phyloP scores from a whole-genome alignment of 2,797 vertebrate genomes.

The Sternarchorhynchus goeldii region DNA sequence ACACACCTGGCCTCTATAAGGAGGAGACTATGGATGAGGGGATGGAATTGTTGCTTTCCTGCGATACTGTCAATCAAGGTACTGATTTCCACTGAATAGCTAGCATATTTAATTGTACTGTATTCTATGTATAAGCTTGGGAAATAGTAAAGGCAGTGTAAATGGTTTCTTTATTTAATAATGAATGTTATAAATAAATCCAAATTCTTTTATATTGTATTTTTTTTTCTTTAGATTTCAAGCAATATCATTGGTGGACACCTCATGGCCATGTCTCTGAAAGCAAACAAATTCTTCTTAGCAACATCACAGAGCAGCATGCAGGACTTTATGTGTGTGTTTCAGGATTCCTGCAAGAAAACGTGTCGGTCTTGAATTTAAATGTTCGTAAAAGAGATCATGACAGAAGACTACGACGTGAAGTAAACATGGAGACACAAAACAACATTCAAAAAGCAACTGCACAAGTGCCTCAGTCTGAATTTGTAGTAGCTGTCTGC shows the following conservation, averaged over 20 bases:
- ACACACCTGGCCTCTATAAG: constrained; percentile 57
- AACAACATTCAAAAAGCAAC: constrained; percentile 17
- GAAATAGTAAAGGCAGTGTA: too few species aligned
- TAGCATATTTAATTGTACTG: too few species aligned
- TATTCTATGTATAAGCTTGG: too few species aligned
- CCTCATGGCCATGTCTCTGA: constrained; percentile 70
- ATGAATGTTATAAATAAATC: not conserved
- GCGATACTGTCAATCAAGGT: constrained; percentile 66
- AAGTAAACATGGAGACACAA: constrained; percentile 30
- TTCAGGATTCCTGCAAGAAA: constrained; percentile 58
- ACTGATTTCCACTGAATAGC: constrained; percentile 32
- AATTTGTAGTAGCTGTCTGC: constrained; percentile 78
- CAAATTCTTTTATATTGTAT: not conserved
- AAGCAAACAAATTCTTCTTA: constrained; percentile 64
- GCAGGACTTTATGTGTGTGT: constrained; percentile 72
- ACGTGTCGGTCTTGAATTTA: constrained; percentile 67
- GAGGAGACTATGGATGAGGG: constrained; percentile 67
- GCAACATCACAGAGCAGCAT: constrained; percentile 59
- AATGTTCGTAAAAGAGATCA: constrained; percentile 59
- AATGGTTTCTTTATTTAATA: not conserved
- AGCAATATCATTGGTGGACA: constrained; percentile 70
- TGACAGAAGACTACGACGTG: constrained; percentile 61
- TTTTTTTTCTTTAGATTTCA: constrained; percentile 63
- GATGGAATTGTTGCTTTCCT: constrained; percentile 69
- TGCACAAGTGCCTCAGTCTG: constrained; percentile 41